A percentile compares a stretch with the other conserved stretches of the same genome.
phyloP scores from a whole-genome alignment of 2,797 vertebrate species.

The Diglossa cyanea region DNA sequence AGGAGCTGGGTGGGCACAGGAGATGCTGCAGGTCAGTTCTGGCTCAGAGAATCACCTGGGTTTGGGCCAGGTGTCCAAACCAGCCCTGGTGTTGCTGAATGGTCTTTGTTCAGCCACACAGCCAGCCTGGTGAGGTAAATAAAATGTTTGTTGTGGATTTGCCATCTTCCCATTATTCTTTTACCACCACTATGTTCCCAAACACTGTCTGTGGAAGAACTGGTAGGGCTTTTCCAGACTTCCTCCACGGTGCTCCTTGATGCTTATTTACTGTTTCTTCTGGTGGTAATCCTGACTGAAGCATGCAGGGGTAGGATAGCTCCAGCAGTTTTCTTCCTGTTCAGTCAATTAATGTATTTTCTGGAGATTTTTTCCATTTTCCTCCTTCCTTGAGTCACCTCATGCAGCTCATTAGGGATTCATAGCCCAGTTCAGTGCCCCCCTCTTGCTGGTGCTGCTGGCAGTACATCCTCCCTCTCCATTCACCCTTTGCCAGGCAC shows the following conservation, averaged over 20 bases:
- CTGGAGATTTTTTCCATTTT: not conserved
- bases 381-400: not conserved
- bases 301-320: not conserved
- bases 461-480: not conserved
- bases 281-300: not conserved
- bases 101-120: not conserved
- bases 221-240: not conserved
- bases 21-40: not conserved
- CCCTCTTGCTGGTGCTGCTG: not conserved
- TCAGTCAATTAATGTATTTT: not conserved
- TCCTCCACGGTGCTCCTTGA: not conserved
- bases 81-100: not conserved
- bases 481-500: not conserved
- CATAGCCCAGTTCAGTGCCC: not conserved
- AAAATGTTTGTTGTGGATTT: not conserved
- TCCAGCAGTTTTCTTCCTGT: not conserved
- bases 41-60: not conserved
- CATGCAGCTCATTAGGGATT: not conserved
- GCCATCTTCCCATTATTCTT: not conserved
- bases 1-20: not conserved
- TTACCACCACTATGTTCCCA: not conserved
- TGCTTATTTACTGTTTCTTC: not conserved
- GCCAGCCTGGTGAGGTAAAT: not conserved
- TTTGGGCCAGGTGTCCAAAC: not conserved
- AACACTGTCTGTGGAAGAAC: rapidly evolving